A percentile compares a stretch with the other conserved stretches of the same genome.
These are phyloP conservation scores for Psittacula cyanocephala DNA, from an alignment of 2,113 vertebrate genomes.

Conservation along the genomic window DNA sequence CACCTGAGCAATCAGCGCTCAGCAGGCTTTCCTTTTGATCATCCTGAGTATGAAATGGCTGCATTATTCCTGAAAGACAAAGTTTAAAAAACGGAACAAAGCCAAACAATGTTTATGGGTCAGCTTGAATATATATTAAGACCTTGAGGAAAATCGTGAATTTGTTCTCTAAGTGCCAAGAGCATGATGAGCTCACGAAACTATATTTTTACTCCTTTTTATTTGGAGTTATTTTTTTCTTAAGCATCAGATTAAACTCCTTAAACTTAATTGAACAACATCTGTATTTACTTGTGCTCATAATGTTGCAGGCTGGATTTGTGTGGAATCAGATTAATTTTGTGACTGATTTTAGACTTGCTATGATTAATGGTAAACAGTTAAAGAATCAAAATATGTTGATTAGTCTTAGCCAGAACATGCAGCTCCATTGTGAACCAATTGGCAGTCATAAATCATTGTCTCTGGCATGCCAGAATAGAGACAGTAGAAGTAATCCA, in stretches of 20 bases:
- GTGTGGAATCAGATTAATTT: neutral
- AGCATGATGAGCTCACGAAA: neutral
- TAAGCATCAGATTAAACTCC: neutral
- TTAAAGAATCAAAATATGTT: neutral
- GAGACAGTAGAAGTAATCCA: constrained; percentile 5
- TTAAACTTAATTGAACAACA: neutral
- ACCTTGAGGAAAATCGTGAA: neutral
- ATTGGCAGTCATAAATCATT: neutral
- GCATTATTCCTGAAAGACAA: neutral
- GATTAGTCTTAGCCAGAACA: neutral
- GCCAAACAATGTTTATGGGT: neutral
- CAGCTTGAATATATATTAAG: neutral
- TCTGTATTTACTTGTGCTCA: neutral
- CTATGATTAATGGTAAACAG: neutral
- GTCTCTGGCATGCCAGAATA: neutral
- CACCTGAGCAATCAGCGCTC: neutral
- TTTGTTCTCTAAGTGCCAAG: neutral
- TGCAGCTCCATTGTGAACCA: neutral
- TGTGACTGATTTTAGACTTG: neutral
- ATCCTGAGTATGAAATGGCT: neutral
- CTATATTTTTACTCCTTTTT: neutral
- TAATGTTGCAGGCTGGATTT: neutral
- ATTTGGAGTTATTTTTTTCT: neutral
- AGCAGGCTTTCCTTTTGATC: neutral
- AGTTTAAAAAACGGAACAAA: neutral